A percentile compares a stretch with the other conserved stretches of the same genome.
Evolutionary conservation across 2,113 vertebrate genomes (phyloP).

Genomic region (Sinocyclocheilus maitianheensis): DNA sequence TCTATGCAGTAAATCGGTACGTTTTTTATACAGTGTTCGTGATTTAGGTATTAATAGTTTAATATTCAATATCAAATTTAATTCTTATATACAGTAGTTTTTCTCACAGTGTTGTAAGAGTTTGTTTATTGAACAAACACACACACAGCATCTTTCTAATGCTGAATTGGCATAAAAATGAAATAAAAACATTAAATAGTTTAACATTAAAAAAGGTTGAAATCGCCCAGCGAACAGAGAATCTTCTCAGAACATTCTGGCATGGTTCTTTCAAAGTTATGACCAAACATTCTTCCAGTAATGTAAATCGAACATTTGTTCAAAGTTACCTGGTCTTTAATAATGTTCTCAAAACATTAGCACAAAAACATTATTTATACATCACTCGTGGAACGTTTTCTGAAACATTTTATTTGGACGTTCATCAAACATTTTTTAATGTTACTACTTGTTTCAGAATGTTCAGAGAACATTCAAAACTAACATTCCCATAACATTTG

Average conservation of each 20-base stretch:
- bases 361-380: too few relatives aligned
- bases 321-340: neutral
- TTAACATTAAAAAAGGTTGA: neutral
- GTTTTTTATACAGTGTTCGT: neutral
- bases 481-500: too few relatives aligned
- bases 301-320: neutral
- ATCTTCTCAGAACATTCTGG: neutral
- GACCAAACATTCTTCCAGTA: neutral
- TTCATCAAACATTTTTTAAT: too few relatives aligned
- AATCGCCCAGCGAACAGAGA: neutral
- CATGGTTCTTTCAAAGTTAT: neutral
- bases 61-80: neutral
- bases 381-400: too few relatives aligned
- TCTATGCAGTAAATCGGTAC: too few relatives aligned
- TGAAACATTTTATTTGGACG: too few relatives aligned
- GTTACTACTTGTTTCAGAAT: too few relatives aligned
- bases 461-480: too few relatives aligned
- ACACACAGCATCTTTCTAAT: too few relatives aligned
- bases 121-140: neutral
- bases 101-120: neutral
- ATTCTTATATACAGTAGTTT: neutral
- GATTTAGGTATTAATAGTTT: neutral
- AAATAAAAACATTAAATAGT: neutral
- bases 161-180: neutral
- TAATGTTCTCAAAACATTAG: too few relatives aligned